These are phyloP conservation scores for Lycaena phlaeas DNA, from an alignment of 2,888 invertebrate genomes.

Conservation along the genomic window DNA sequence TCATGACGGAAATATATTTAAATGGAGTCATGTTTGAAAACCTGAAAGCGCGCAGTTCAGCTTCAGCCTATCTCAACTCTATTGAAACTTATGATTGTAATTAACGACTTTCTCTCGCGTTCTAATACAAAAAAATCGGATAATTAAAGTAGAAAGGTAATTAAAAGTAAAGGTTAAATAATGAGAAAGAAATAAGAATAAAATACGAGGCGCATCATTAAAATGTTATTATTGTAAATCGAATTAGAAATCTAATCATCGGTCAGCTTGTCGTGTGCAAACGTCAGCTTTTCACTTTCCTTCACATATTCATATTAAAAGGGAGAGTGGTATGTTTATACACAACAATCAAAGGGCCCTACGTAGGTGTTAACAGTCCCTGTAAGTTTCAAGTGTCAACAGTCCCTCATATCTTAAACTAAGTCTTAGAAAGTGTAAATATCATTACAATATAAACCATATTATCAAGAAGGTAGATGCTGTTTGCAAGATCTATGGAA, in stretches of 20 bases:
- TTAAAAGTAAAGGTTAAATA: conserved; percentile 6
- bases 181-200: not conserved
- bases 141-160: not conserved
- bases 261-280: too few species aligned
- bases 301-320: conserved; percentile 25
- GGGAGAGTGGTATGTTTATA: conserved; percentile 21
- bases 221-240: not conserved
- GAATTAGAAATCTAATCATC: not conserved
- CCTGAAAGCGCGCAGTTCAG: too few species aligned
- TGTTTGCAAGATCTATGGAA: not conserved
- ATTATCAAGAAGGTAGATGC: too few species aligned
- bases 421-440: conserved; percentile 5
- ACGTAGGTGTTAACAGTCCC: not conserved
- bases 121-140: not conserved
- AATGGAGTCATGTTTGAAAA: too few species aligned
- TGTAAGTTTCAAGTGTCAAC: not conserved
- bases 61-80: too few species aligned
- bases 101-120: not conserved
- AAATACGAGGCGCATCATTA: not conserved
- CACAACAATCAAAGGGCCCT: not conserved
- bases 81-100: too few species aligned
- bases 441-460: too few species aligned
- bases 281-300: conserved; percentile 24
- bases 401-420: conserved; percentile 6
- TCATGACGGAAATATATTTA: too few species aligned